A percentile compares a stretch with the other conserved stretches of the same genome.
phyloP scores from a whole-genome alignment of 2,797 vertebrate species.

The Rhodeus uyekii region DNA sequence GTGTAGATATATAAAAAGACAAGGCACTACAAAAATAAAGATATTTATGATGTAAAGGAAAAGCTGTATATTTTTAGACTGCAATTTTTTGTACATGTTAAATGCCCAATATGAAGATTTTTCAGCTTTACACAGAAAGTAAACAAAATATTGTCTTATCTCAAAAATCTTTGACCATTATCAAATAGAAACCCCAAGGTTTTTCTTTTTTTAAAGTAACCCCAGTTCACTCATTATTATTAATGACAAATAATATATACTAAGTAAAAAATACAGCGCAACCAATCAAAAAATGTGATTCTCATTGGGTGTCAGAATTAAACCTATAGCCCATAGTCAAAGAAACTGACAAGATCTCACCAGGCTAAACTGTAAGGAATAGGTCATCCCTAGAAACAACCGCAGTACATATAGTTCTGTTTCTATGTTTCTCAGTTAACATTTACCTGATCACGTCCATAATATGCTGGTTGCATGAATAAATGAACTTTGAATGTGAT shows the following conservation, averaged over 20 bases:
- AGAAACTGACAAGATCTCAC: neutral
- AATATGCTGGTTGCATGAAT: slow-evolving; percentile 35
- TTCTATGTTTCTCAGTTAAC: neutral
- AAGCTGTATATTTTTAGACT: slow-evolving; percentile 82
- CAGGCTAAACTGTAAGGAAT: neutral
- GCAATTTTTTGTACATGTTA: slow-evolving; percentile 77
- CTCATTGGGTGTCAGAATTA: neutral
- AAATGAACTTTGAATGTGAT: slow-evolving; percentile 49
- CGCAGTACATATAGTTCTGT: neutral
- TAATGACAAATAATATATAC: slow-evolving; percentile 1
- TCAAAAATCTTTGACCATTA: slow-evolving; percentile 18
- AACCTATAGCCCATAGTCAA: neutral
- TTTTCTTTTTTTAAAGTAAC: slow-evolving; percentile 49
- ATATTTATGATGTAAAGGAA: slow-evolving; percentile 76
- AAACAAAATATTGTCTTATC: slow-evolving; percentile 47
- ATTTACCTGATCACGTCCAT: neutral
- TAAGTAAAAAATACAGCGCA: neutral
- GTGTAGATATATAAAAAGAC: slow-evolving; percentile 63
- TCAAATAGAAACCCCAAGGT: slow-evolving; percentile 45
- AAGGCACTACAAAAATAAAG: slow-evolving; percentile 69
- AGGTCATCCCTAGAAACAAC: neutral
- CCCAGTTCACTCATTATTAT: slow-evolving; percentile 50
- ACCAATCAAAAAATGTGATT: neutral
- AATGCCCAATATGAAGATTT: slow-evolving; percentile 69
- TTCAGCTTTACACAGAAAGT: slow-evolving; percentile 62